Conservation (phyloP, 1,140 invertebrate species). For the Catajapyx aquilonaris region DNA sequence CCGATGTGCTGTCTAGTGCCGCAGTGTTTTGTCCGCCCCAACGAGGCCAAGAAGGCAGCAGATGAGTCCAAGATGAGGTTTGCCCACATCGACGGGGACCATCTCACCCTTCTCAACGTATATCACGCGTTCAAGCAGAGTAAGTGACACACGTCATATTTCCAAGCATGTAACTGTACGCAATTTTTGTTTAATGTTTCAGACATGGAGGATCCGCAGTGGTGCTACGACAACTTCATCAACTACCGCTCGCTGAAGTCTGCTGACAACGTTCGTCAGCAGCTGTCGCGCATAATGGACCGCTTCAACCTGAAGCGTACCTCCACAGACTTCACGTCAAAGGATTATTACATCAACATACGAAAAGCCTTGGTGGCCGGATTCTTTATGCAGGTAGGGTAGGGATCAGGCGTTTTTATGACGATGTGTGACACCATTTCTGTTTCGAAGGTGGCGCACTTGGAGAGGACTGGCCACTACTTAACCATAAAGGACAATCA, state of each 20-base stretch:
- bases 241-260: slow-evolving; percentile 96
- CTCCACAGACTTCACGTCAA: slow-evolving; percentile 95
- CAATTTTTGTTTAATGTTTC: too few species aligned
- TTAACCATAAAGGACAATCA: slow-evolving; percentile 99
- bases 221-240: slow-evolving; percentile 99
- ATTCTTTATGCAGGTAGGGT: slow-evolving; percentile 94
- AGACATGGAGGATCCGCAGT: slow-evolving; percentile 76
- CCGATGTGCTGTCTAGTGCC: slow-evolving; percentile 51
- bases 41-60: slow-evolving; percentile 95
- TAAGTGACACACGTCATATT: too few species aligned
- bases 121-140: slow-evolving; percentile 99
- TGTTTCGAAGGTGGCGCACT: slow-evolving; percentile 58
- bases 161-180: too few species aligned
- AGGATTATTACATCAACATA: slow-evolving; percentile 98
- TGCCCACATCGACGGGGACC: slow-evolving; percentile 98
- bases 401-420: slow-evolving; percentile 3
- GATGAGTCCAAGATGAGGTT: slow-evolving; percentile 99
- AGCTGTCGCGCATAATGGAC: slow-evolving; percentile 70
- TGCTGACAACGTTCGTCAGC: slow-evolving; percentile 64
- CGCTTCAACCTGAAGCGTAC: slow-evolving; percentile 80
- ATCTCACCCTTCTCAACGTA: slow-evolving; percentile 82
- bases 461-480: slow-evolving; percentile 90
- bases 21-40: slow-evolving; percentile 97
- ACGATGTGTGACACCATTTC: slow-evolving; percentile 1
- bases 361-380: slow-evolving; percentile 92